Evolutionary conservation across 2,888 invertebrate genomes (phyloP).

Genomic region (Melanophora roralis): DNA sequence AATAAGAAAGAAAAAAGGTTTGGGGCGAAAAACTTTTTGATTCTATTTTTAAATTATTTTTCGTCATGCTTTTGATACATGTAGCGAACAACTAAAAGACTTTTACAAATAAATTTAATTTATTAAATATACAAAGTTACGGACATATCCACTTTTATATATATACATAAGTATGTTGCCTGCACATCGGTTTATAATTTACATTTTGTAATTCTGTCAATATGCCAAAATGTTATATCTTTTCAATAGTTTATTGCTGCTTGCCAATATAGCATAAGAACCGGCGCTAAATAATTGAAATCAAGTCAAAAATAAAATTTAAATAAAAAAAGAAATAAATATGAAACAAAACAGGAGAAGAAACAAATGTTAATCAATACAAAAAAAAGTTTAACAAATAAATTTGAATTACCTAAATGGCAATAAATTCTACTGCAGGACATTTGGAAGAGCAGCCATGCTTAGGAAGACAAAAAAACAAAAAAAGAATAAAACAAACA

Average conservation of each 20-base stretch:
- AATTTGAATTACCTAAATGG: constrained; percentile 32
- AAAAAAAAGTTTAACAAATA: constrained; percentile 29
- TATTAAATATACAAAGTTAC: no score
- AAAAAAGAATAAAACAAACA: background rate
- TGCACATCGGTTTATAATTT: constrained; percentile 18
- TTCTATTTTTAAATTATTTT: no score
- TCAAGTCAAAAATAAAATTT: no score
- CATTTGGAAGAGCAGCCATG: background rate
- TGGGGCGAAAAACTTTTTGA: no score
- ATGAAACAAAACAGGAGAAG: background rate
- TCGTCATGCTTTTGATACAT: no score
- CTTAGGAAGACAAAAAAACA: background rate
- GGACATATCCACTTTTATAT: no score
- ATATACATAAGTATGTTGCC: background rate
- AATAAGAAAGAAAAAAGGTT: no score
- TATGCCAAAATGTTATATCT: constrained; percentile 47
- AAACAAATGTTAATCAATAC: background rate
- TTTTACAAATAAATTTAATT: no score
- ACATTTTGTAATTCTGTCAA: constrained; percentile 46
- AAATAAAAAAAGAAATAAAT: background rate
- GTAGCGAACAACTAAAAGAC: no score
- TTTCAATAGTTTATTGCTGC: constrained; percentile 19
- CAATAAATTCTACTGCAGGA: constrained; percentile 44
- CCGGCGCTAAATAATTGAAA: background rate
- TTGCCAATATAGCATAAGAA: background rate